Evolutionary conservation across 2,888 invertebrate species (phyloP).

Genomic region (Dendrolimus houi): DNA sequence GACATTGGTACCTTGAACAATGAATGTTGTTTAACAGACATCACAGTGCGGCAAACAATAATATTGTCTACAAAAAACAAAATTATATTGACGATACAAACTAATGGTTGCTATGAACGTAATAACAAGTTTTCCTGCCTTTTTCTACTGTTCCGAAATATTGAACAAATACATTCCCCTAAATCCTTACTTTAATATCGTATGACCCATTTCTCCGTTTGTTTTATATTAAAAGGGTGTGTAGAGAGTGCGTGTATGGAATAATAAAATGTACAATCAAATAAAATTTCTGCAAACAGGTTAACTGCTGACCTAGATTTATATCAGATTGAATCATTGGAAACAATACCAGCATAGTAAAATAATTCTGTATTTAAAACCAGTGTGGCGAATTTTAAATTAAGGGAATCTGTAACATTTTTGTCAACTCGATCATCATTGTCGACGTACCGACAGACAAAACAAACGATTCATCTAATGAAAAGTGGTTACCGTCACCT

Average conservation of each 20-base stretch:
- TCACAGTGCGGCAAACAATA: too few relatives aligned
- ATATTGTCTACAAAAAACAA: too few relatives aligned
- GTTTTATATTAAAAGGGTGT: background rate
- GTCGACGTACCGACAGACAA: too few relatives aligned
- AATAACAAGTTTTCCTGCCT: background rate
- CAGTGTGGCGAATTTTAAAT: too few relatives aligned
- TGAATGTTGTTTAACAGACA: too few relatives aligned
- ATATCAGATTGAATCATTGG: background rate
- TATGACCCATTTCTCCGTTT: background rate
- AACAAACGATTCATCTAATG: too few relatives aligned
- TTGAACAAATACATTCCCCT: background rate
- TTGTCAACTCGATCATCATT: too few relatives aligned
- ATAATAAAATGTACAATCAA: background rate
- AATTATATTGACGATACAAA: background rate
- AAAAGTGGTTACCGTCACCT: too few relatives aligned
- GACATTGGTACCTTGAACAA: too few relatives aligned
- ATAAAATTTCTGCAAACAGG: background rate
- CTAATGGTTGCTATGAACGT: background rate
- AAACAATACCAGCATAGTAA: background rate
- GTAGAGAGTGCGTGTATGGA: background rate
- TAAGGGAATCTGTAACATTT: too few relatives aligned
- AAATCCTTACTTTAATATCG: background rate
- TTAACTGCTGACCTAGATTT: background rate
- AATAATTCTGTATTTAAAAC: too few relatives aligned
- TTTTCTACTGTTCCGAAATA: background rate